These are phyloP conservation scores for rabbit (Oryctolagus cuniculus) DNA, from an alignment of 2,113 vertebrate genomes.

Conservation along the genomic window DNA sequence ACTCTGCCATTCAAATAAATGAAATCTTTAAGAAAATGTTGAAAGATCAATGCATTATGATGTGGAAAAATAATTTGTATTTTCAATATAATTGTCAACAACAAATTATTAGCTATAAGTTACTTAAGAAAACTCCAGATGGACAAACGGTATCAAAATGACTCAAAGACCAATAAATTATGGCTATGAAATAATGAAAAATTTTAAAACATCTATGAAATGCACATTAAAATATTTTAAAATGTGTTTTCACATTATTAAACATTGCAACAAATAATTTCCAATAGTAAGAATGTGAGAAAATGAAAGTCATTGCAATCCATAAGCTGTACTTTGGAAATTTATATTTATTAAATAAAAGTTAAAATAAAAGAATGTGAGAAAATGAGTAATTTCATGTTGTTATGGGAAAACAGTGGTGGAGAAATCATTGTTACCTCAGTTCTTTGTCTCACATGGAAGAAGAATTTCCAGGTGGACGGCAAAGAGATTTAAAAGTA, in stretches of 20 bases:
- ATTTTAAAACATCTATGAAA: background rate
- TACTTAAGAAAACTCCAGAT: background rate
- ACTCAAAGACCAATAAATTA: conserved; percentile 23
- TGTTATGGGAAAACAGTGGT: too few species aligned
- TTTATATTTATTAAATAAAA: too few species aligned
- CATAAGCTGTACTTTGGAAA: too few species aligned
- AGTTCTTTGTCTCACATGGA: too few species aligned
- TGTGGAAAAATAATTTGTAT: background rate
- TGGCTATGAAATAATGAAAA: background rate
- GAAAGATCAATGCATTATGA: background rate
- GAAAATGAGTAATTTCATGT: background rate
- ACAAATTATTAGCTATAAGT: background rate
- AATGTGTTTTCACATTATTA: background rate
- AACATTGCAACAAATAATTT: background rate
- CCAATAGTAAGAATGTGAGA: background rate
- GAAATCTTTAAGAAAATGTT: too few species aligned
- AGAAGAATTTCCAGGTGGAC: too few species aligned
- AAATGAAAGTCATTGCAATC: too few species aligned
- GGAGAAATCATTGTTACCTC: too few species aligned
- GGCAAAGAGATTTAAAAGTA: too few species aligned
- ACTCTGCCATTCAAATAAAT: too few species aligned
- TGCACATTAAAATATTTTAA: background rate
- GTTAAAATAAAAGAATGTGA: background rate
- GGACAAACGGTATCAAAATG: background rate
- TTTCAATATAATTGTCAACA: background rate